Evolutionary conservation across 2,113 vertebrate genomes (phyloP).

Genomic region (Ranitomeya variabilis): DNA sequence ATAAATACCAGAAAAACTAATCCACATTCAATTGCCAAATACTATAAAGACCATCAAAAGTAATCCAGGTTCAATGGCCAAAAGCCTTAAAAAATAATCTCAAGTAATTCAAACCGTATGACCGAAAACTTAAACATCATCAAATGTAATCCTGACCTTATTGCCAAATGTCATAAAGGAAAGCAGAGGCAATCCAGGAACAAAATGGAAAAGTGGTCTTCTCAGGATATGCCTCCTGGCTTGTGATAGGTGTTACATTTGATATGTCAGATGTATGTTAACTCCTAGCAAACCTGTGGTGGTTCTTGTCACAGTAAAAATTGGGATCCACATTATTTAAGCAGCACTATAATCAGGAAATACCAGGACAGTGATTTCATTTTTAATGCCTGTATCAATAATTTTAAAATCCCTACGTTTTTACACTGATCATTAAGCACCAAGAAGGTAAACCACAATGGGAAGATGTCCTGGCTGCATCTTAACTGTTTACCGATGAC

Average conservation of each 20-base stretch:
- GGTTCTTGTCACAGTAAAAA: neutral
- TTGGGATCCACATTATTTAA: too few species aligned
- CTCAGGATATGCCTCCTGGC: slow-evolving; percentile 16
- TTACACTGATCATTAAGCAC: too few species aligned
- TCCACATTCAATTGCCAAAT: slow-evolving; percentile 48
- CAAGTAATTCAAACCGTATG: slow-evolving; percentile 50
- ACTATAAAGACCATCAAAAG: slow-evolving; percentile 46
- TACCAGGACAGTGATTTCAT: too few species aligned
- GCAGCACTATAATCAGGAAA: too few species aligned
- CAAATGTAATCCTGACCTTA: slow-evolving; percentile 44
- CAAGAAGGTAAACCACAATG: too few species aligned
- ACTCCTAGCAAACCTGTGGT: slow-evolving; percentile 1
- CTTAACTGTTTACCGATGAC: too few species aligned
- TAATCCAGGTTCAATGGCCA: slow-evolving; percentile 50
- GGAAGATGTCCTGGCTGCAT: too few species aligned
- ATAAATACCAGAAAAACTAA: slow-evolving; percentile 49
- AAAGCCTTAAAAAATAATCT: slow-evolving; percentile 51
- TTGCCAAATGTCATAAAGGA: slow-evolving; percentile 52
- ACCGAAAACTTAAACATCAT: slow-evolving; percentile 41
- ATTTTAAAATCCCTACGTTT: too few species aligned
- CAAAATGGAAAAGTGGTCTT: slow-evolving; percentile 31
- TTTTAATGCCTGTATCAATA: too few species aligned
- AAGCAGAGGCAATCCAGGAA: slow-evolving; percentile 40
- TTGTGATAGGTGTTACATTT: slow-evolving; percentile 23
- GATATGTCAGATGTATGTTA: neutral